Base-by-base conservation (phyloP, 2,888 invertebrate species). In the Yponomeuta cagnagella region DNA sequence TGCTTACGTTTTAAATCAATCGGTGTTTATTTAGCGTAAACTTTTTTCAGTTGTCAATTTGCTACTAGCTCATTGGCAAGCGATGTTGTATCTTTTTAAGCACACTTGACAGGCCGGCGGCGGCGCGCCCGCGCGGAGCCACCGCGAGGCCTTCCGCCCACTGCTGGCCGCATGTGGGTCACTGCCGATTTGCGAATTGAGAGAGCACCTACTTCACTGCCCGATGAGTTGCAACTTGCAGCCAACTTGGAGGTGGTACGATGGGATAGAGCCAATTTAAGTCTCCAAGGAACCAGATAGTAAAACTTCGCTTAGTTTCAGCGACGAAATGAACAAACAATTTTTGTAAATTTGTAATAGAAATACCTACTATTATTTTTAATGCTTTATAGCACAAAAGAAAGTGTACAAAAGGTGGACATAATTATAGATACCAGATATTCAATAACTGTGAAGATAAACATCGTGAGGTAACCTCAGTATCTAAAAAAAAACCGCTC, bases 101-200 rank as follows among this genome's bases (percentile, higher is more conserved):
- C 4, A 58, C 52, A 58, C 52, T 58, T 12, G 15, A 12, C 52
- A 58, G 52, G 52, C 52, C n/a, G 64, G 33, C 68, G 70, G 70
- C 23, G 23, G 23, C 52, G 70, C 65, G 70, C 48, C 64, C n/a
- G 10, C 65, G 65, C 23, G 69, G 69, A 64, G 65, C 65, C 70
- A 48, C 15, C 52, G 30, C 65, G 73, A 77, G 78, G 77, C 80
- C 79, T 80, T 74, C 74, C 81, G 78, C 83, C 83, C 78, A 82
- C 82, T 72, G 72, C 71, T 74, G 72, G 67, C 70, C 77, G 68
- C 74, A 87, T 80, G 78, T 86, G 74, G 87, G 88, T 87, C 87
- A 87, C 83, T 72, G 86, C 81, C 85, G 80, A 82, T 84, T 82
- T 78, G 83, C 84, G 79, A 82, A 82, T 76, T 58, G 52, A 58